Conservation (phyloP, 1,140 invertebrate species). For the Pseudomyrmex pallidus region DNA sequence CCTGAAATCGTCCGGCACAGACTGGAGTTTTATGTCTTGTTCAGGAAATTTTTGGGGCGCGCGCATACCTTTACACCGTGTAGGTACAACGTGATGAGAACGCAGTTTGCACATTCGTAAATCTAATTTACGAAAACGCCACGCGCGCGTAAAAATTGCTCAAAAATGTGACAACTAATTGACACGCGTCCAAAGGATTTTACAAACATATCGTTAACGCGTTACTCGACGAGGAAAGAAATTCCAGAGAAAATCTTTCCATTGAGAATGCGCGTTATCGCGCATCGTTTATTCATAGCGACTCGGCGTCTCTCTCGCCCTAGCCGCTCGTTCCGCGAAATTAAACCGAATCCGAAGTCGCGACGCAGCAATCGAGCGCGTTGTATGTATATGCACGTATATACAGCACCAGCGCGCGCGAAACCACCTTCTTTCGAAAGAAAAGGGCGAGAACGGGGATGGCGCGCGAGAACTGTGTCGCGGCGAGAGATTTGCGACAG, state of each 20-base stretch:
- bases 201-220: background rate
- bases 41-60: background rate
- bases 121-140: too few species aligned
- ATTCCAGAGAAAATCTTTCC: background rate
- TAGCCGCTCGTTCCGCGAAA: slow-evolving; percentile 56
- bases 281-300: background rate
- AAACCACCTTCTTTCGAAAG: slow-evolving; percentile 1
- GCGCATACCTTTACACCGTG: background rate
- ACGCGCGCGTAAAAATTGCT: too few species aligned
- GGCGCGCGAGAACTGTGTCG: slow-evolving; percentile 36
- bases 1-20: background rate
- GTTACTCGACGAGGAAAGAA: background rate
- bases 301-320: background rate
- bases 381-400: slow-evolving; percentile 26
- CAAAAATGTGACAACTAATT: too few species aligned
- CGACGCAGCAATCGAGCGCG: slow-evolving; percentile 32
- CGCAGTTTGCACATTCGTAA: background rate
- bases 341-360: slow-evolving; percentile 44
- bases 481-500: slow-evolving; percentile 33
- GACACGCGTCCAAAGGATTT: too few species aligned
- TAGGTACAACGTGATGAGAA: background rate
- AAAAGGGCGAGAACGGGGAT: background rate
- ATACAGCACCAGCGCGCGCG: background rate
- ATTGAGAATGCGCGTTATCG: background rate
- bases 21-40: slow-evolving; percentile 12